Evolutionary conservation across 2,797 vertebrate genomes (phyloP).

Genomic region (Syndactyla subalaris): DNA sequence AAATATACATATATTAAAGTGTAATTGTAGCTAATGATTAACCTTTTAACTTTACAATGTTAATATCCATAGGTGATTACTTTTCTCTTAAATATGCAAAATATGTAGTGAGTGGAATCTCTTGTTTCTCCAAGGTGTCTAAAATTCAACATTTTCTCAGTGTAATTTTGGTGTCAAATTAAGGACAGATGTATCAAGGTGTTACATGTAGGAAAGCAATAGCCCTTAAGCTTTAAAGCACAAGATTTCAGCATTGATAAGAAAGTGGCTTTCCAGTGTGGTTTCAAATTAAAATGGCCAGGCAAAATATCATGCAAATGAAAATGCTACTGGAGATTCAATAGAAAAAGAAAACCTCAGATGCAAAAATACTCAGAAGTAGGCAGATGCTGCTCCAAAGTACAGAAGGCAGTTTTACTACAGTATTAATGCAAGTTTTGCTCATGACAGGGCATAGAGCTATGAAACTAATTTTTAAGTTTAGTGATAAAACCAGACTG

Average conservation of each 20-base stretch:
- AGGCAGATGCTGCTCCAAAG: background rate
- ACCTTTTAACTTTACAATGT: background rate
- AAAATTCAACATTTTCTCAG: background rate
- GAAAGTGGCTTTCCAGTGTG: background rate
- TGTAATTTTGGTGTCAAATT: slow-evolving; percentile 1
- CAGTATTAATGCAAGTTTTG: background rate
- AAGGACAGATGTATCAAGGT: background rate
- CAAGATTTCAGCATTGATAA: background rate
- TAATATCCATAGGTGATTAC: background rate
- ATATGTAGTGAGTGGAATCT: background rate
- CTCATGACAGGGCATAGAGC: background rate
- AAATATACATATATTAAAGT: background rate
- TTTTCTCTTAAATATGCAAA: background rate
- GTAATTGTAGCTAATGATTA: background rate
- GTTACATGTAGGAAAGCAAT: background rate
- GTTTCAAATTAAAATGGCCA: background rate
- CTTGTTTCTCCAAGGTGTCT: background rate
- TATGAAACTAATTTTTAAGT: background rate
- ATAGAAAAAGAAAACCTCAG: background rate
- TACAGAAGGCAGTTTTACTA: background rate
- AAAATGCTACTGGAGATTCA: background rate
- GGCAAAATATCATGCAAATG: background rate
- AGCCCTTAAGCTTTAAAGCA: background rate
- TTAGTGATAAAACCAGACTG: background rate
- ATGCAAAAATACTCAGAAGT: background rate